Conservation (phyloP, 2,113 vertebrate genomes). For the Micronycteris hirsuta region DNA sequence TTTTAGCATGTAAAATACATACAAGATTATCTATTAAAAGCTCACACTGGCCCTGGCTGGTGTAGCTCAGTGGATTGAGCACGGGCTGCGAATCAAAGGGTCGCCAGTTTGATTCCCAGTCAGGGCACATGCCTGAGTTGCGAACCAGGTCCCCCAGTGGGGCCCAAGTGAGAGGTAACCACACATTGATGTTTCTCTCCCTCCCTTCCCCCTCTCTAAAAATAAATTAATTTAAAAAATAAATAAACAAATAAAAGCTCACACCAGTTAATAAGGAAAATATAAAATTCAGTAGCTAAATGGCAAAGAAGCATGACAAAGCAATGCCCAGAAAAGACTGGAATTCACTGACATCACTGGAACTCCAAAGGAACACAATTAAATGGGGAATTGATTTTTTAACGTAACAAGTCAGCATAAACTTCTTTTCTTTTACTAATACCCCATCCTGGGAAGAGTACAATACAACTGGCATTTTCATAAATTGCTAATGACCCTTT, state of each 20-base stretch:
- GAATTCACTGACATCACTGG: not conserved
- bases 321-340: not conserved
- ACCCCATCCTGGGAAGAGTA: not conserved
- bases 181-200: too few relatives aligned
- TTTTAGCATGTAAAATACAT: not conserved
- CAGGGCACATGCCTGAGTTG: too few relatives aligned
- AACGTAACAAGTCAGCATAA: not conserved
- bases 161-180: too few relatives aligned
- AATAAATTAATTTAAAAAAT: too few relatives aligned
- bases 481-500: not conserved
- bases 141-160: too few relatives aligned
- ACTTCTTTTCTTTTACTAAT: not conserved
- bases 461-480: not conserved
- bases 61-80: too few relatives aligned
- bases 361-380: not conserved
- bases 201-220: too few relatives aligned
- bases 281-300: not conserved
- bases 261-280: not conserved
- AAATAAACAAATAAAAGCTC: too few relatives aligned
- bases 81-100: too few relatives aligned
- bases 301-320: not conserved
- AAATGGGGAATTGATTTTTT: not conserved
- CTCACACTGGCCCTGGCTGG: too few relatives aligned
- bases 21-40: not conserved
- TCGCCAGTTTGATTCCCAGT: too few relatives aligned